phyloP scores from a whole-genome alignment of 2,797 vertebrate species.

The Balearica regulorum region DNA sequence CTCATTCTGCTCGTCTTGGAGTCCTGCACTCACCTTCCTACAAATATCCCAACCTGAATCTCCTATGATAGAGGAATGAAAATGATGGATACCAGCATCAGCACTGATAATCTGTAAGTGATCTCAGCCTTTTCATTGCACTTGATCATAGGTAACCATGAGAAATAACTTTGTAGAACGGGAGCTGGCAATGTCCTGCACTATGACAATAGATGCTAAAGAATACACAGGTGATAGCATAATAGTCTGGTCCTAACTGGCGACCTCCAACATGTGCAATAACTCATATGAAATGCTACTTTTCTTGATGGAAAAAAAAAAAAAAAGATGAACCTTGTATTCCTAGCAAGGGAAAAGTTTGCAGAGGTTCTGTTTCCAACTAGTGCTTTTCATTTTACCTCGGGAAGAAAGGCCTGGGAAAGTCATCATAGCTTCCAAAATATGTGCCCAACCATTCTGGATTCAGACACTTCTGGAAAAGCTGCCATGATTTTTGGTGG shows the following conservation, averaged over 20 bases:
- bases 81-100: background rate
- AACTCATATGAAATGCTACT: background rate
- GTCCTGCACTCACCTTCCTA: background rate
- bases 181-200: background rate
- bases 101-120: background rate
- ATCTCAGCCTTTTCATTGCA: background rate
- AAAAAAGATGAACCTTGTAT: background rate
- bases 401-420: background rate
- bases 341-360: background rate
- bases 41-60: background rate
- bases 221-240: background rate
- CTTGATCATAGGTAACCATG: background rate
- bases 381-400: background rate
- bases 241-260: background rate
- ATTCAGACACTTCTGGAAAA: background rate
- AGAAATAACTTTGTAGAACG: background rate
- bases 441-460: background rate
- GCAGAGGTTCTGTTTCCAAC: background rate
- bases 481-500: background rate
- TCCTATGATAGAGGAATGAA: background rate
- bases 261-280: background rate
- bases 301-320: background rate
- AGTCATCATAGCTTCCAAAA: slow-evolving; percentile 3
- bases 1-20: background rate
- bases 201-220: background rate